Base-by-base conservation (phyloP, 1,140 invertebrate species). In the Arctopsyche grandis region DNA sequence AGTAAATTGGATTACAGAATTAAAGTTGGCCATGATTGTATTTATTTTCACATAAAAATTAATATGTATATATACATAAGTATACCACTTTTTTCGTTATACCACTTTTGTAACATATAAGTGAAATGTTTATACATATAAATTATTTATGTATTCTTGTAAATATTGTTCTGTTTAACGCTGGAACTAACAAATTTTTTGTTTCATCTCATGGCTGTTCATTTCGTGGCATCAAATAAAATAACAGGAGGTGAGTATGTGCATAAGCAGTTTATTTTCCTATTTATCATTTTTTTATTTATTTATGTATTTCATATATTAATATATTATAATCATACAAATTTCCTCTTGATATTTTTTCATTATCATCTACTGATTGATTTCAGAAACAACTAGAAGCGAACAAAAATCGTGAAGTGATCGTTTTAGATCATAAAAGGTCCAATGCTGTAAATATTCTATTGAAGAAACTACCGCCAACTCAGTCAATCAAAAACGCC, bases 391-490 rank as follows among this genome's bases (percentile, higher is more conserved):
- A 97, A 90, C 94, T 96, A 88, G 96, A 97, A 86, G 91, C 94
- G 88, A 96, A 95, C 86, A 98, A 98, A 86, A 99, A 95, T 85
- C 96, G 98, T 87, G 96, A 98, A 87, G 93, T 99, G 75, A 96
- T 98, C 58, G 97, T 99, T 26, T 89, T 99, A 85, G 97, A 99
- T 87, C 93, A 97, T 22, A 99, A 99, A 86, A 90, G 99, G 81
- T 99, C 98, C 0, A 99, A 99, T 88, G 97, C 97, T 10, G 99
- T 99, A 83, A 99, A 99, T 86, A 99, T 99, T 84, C 97, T 97
- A n/a, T 96, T 99, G 93, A 99, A 98, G 9, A 99, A 99, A 86
- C 88, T 99, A 81, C 98, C 99, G 24, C 98, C 97, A 5, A 96
- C 98, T 1, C 91, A 98, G 77, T 97, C 97, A 1, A 99, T 99